phyloP scores from a whole-genome alignment of 2,797 vertebrate species.

The Molossus alvarezi region DNA sequence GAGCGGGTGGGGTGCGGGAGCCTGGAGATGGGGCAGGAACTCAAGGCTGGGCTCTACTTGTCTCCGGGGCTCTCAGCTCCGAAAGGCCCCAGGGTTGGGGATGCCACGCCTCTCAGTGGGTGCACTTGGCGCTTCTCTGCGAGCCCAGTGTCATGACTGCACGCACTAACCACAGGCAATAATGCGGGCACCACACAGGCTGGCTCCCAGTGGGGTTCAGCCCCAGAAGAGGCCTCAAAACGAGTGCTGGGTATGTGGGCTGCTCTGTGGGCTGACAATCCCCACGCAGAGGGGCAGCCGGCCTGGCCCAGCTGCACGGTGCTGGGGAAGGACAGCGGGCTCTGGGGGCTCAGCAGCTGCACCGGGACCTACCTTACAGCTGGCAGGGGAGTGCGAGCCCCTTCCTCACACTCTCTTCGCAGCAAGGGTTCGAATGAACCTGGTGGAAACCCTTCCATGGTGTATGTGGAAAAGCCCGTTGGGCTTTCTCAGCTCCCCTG shows the following conservation, averaged over 20 bases:
- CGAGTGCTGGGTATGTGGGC: background rate
- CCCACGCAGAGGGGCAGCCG: too few species aligned
- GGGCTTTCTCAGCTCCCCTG: background rate
- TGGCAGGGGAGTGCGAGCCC: background rate
- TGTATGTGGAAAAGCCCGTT: background rate
- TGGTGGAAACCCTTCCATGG: background rate
- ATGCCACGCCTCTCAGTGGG: background rate
- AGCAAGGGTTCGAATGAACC: background rate
- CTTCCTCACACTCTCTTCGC: background rate
- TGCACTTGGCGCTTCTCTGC: background rate
- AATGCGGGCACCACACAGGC: background rate
- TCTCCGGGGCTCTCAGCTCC: background rate
- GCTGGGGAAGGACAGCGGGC: background rate
- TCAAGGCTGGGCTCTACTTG: background rate
- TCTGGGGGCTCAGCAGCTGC: background rate
- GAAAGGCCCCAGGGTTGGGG: background rate
- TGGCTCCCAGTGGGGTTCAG: background rate
- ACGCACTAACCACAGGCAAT: background rate
- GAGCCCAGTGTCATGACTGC: background rate
- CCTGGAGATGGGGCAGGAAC: background rate
- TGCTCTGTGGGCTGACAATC: background rate
- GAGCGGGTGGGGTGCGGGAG: too few species aligned
- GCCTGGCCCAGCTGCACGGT: too few species aligned
- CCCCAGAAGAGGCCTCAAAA: background rate
- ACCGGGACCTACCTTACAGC: background rate